These are phyloP conservation scores for Chaetodon auriga DNA, from an alignment of 2,113 vertebrate species.

Conservation along the genomic window DNA sequence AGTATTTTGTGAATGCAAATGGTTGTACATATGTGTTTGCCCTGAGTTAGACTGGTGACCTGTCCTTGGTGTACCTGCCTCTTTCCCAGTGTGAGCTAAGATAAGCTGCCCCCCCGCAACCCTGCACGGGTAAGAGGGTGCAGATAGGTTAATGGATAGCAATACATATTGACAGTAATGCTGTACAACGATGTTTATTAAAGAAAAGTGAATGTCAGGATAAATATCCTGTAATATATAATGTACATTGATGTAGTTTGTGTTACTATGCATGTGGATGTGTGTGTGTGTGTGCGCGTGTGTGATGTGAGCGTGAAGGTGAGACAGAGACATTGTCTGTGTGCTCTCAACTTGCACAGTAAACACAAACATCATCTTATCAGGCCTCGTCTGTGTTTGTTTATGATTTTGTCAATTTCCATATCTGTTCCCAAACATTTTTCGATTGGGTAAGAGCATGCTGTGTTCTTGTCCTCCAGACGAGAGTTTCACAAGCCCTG, in stretches of 20 bases:
- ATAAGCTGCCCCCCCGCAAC: neutral
- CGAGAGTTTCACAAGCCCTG: slow-evolving; percentile 60
- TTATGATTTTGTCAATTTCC: slow-evolving; percentile 48
- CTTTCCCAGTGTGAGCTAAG: neutral
- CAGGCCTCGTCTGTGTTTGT: slow-evolving; percentile 35
- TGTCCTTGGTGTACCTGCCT: too few relatives aligned
- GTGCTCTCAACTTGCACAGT: slow-evolving; percentile 19
- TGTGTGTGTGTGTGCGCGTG: neutral
- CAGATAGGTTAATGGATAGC: too few relatives aligned
- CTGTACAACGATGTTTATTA: too few relatives aligned
- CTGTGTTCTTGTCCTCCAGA: slow-evolving; percentile 42
- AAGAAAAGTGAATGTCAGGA: neutral
- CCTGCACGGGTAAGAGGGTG: neutral
- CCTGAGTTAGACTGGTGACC: neutral
- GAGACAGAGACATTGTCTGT: neutral
- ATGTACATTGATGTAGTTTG: neutral
- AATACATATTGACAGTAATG: too few relatives aligned
- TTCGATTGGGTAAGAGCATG: slow-evolving; percentile 46
- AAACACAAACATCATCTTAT: slow-evolving; percentile 67
- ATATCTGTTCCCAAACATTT: slow-evolving; percentile 51
- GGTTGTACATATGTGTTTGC: too few relatives aligned
- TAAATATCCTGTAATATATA: neutral
- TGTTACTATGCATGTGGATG: neutral
- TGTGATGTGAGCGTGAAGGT: neutral
- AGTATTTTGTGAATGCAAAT: too few relatives aligned